phyloP scores from a whole-genome alignment of 23 tunicate genomes.

The Ascidia mentula region DNA sequence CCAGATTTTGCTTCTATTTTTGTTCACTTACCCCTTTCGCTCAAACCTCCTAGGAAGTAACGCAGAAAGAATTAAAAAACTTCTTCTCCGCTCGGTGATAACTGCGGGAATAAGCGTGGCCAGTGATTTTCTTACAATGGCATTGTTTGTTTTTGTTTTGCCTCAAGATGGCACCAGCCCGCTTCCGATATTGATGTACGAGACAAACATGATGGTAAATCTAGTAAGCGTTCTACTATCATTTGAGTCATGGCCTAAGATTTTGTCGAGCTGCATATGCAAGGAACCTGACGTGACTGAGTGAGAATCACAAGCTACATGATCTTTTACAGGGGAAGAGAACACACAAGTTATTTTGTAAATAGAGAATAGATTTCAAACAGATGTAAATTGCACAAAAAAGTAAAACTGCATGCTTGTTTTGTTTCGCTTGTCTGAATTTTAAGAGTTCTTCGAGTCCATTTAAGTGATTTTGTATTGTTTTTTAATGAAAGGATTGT shows the following conservation, averaged over 20 bases:
- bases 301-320: too few relatives aligned
- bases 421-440: too few relatives aligned
- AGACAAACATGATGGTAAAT: neutral
- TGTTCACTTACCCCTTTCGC: constrained; percentile 9
- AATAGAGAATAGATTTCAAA: too few relatives aligned
- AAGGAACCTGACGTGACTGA: too few relatives aligned
- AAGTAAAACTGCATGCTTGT: too few relatives aligned
- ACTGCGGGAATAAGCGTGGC: neutral
- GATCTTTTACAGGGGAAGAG: too few relatives aligned
- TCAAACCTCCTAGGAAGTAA: neutral
- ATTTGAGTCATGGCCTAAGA: constrained; percentile 9
- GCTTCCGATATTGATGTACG: neutral
- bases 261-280: too few relatives aligned
- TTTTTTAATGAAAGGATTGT: too few relatives aligned
- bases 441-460: too few relatives aligned
- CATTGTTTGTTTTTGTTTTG: neutral
- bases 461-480: too few relatives aligned
- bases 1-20: neutral
- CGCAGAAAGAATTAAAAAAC: neutral
- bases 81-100: neutral
- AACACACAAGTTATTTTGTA: too few relatives aligned
- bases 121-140: neutral
- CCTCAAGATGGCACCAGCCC: neutral
- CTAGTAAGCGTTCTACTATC: neutral
- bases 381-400: too few relatives aligned